phyloP scores from a whole-genome alignment of 2,797 vertebrate genomes.

The Gambelia wislizenii region DNA sequence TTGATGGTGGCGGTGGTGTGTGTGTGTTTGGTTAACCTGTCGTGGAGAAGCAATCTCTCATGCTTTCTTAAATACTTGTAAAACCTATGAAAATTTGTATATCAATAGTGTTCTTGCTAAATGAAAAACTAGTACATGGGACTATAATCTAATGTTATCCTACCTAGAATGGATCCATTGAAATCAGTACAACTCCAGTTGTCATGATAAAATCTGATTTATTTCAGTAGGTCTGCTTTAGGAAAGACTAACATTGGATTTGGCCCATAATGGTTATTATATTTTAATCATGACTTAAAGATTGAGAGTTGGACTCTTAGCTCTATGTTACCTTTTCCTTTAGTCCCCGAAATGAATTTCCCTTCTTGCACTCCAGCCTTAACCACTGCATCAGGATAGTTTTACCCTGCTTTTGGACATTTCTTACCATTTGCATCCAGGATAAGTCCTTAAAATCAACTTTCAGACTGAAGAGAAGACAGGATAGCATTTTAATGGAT shows the following conservation, averaged over 20 bases:
- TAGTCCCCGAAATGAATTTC: neutral
- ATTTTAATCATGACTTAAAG: too few relatives aligned
- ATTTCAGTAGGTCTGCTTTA: too few relatives aligned
- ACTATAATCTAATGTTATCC: neutral
- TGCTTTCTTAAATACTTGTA: neutral
- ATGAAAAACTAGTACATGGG: neutral
- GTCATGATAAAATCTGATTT: too few relatives aligned
- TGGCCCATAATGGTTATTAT: neutral
- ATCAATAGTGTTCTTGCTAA: neutral
- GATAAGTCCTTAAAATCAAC: too few relatives aligned
- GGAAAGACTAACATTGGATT: too few relatives aligned
- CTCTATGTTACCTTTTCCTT: neutral
- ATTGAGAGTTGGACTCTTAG: neutral
- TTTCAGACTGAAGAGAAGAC: constrained; percentile 88
- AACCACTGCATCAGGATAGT: neutral
- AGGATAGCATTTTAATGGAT: constrained; percentile 93
- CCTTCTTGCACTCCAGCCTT: neutral
- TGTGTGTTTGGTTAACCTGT: neutral
- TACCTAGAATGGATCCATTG: too few relatives aligned
- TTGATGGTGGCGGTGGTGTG: too few relatives aligned
- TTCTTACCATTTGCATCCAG: too few relatives aligned
- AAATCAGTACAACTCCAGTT: too few relatives aligned
- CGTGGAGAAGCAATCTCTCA: neutral
- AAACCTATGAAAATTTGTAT: neutral
- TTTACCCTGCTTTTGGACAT: too few relatives aligned